phyloP scores from a whole-genome alignment of 2,113 vertebrate genomes.

The Platichthys flesus region DNA sequence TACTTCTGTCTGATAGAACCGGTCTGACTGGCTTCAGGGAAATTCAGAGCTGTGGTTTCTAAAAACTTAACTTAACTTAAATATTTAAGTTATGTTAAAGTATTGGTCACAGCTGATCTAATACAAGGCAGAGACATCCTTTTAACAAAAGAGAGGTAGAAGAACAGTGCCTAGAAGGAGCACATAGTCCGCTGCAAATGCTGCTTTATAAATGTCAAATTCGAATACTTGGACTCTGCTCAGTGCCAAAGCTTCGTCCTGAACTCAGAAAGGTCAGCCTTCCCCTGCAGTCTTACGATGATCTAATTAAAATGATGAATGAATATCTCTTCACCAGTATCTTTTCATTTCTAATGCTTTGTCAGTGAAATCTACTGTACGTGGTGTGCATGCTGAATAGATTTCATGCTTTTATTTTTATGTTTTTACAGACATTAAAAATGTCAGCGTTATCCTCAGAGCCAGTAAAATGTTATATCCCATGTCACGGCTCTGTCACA shows the following conservation, averaged over 20 bases:
- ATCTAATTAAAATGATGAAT: not conserved
- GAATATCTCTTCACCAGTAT: not conserved
- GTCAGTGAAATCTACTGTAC: not conserved
- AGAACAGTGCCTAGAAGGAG: conserved; percentile 5
- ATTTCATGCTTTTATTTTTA: not conserved
- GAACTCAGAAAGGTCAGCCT: no score
- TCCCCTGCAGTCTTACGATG: not conserved
- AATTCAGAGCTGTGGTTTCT: conserved; percentile 30
- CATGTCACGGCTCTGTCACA: not conserved
- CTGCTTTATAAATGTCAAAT: not conserved
- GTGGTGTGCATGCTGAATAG: not conserved
- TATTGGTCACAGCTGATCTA: not conserved
- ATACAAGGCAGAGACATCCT: conserved; percentile 11
- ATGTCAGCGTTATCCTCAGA: not conserved
- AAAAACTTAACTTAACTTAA: conserved; percentile 42
- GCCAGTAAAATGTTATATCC: not conserved
- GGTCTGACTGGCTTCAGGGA: conserved; percentile 17
- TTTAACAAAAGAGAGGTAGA: conserved; percentile 52
- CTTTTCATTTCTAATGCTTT: not conserved
- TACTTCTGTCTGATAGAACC: conserved; percentile 21
- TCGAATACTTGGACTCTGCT: not conserved
- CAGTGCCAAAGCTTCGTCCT: not conserved
- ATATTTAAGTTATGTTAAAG: not conserved
- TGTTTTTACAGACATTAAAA: not conserved
- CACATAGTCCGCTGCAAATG: not conserved